Conservation (phyloP, 92 coral and sea anemone species). For the Palythoa caribaeorum region DNA sequence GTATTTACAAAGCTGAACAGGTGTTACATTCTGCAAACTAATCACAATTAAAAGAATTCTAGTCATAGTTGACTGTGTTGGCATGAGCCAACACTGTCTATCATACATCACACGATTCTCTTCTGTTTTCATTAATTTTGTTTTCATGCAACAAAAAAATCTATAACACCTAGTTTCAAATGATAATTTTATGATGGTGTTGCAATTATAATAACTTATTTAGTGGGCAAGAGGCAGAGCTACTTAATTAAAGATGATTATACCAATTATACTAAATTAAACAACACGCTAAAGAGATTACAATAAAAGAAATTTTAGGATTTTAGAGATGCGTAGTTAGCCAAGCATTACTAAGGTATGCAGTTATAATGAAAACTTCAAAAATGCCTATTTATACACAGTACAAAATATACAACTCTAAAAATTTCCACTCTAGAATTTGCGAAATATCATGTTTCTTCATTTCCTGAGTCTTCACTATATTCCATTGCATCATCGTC, state of each 20-base stretch:
- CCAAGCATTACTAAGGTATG: neutral
- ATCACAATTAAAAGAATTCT: neutral
- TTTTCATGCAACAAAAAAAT: neutral
- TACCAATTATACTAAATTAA: neutral
- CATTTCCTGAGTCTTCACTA: constrained; percentile 99
- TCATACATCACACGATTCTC: neutral
- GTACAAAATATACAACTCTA: constrained; percentile 83
- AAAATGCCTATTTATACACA: constrained; percentile 66
- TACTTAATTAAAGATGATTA: neutral
- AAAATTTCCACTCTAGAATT: constrained; percentile 59
- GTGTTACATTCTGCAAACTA: neutral
- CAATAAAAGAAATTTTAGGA: neutral
- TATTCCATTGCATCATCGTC: constrained; percentile 95
- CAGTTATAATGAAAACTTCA: constrained; percentile 25
- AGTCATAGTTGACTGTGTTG: neutral
- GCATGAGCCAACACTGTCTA: neutral
- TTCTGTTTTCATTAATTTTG: neutral
- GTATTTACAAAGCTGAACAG: constrained; percentile 25
- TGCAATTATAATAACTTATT: neutral
- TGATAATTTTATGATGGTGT: neutral
- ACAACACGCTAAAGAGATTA: neutral
- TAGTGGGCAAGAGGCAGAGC: neutral
- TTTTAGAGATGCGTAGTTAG: constrained; percentile 1
- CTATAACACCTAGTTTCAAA: neutral
- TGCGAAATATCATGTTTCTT: constrained; percentile 81